phyloP scores from a whole-genome alignment of 2,797 vertebrate genomes.

The Mionectes olivaceus region DNA sequence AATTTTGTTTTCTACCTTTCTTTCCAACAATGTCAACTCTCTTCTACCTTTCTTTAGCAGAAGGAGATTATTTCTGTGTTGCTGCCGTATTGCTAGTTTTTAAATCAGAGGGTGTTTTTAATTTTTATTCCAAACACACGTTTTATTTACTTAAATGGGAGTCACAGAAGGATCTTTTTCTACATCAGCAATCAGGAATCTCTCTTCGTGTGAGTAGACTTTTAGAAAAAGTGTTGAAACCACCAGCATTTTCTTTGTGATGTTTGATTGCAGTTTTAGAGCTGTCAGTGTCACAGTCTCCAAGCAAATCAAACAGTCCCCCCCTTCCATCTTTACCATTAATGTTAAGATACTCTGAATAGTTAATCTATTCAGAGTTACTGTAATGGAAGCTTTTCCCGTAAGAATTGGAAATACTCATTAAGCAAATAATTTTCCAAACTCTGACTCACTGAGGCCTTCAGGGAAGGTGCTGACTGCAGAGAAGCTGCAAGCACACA shows the following conservation, averaged over 20 bases:
- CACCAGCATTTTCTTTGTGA: not conserved
- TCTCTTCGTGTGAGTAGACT: not conserved
- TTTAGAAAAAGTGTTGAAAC: not conserved
- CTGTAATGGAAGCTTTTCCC: not conserved
- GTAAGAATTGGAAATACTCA: not conserved
- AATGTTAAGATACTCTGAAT: not conserved
- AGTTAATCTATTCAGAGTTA: not conserved
- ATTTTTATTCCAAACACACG: not conserved
- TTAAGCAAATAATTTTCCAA: not conserved
- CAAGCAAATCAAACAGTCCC: not conserved
- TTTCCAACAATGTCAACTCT: not conserved
- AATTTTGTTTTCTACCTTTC: not conserved
- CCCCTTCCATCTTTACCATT: not conserved
- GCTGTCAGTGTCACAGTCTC: not conserved
- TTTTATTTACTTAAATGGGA: not conserved
- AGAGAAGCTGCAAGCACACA: not conserved
- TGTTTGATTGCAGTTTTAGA: not conserved
- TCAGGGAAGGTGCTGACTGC: not conserved
- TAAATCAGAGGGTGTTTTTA: not conserved
- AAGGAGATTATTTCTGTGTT: not conserved
- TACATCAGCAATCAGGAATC: not conserved
- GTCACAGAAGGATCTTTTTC: not conserved
- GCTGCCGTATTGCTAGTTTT: not conserved
- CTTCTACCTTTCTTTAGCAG: not conserved
- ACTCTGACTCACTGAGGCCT: not conserved